These are phyloP conservation scores for Syngnathus typhle DNA, from an alignment of 2,113 vertebrate genomes.

Conservation along the genomic window DNA sequence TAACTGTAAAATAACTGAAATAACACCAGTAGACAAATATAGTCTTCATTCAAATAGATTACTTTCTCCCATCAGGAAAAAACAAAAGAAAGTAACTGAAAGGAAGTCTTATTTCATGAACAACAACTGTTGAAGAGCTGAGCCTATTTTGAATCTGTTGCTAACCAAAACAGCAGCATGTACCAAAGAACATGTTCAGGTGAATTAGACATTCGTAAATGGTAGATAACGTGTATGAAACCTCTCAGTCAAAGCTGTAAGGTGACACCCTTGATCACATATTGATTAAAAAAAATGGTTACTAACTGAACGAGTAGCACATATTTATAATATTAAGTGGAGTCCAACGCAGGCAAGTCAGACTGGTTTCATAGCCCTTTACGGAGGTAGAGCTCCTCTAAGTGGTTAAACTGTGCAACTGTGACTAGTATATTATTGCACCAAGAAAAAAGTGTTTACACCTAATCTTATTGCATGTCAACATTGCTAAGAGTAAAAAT, in stretches of 20 bases:
- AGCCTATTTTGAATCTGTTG: background rate
- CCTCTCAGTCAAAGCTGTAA: no score
- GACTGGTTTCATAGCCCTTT: background rate
- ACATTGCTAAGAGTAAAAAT: no score
- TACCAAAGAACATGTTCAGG: background rate
- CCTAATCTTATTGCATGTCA: background rate
- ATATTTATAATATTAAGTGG: background rate
- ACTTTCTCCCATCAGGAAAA: no score
- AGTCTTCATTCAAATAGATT: background rate
- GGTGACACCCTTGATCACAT: no score
- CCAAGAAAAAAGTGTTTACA: background rate
- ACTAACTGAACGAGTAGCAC: no score
- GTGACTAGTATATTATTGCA: background rate
- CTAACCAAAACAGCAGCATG: background rate
- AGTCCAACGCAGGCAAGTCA: background rate
- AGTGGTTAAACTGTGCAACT: conserved; percentile 8
- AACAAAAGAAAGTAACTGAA: no score
- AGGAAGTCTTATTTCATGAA: no score
- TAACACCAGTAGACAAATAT: no score
- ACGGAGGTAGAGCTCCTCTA: conserved; percentile 1
- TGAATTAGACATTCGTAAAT: no score
- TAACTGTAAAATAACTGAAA: background rate
- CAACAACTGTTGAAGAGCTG: no score
- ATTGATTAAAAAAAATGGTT: no score
- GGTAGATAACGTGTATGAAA: no score